These are phyloP conservation scores for Ligdia adustata DNA, from an alignment of 2,888 invertebrate genomes.

Conservation along the genomic window DNA sequence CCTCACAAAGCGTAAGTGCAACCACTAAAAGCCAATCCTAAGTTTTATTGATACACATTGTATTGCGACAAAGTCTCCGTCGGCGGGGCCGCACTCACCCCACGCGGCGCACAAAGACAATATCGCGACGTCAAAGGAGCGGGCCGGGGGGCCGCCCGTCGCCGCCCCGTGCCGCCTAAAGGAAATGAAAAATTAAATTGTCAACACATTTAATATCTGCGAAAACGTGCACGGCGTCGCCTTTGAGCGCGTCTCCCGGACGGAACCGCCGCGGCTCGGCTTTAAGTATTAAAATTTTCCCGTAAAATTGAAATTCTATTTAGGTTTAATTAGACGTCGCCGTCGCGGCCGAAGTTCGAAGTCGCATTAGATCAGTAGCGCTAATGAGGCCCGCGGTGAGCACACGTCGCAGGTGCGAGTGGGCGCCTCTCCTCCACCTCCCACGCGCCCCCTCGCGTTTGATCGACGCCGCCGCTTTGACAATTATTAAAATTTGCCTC, in stretches of 20 bases:
- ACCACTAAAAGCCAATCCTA: conserved; percentile 85
- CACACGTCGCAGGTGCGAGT: conserved; percentile 74
- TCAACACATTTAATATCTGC: conserved; percentile 85
- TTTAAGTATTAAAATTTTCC: conserved; percentile 81
- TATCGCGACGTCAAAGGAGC: conserved; percentile 84
- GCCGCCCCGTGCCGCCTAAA: conserved; percentile 69
- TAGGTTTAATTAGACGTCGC: conserved; percentile 80
- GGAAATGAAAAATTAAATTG: conserved; percentile 85
- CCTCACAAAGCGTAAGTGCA: conserved; percentile 84
- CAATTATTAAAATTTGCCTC: conserved; percentile 85
- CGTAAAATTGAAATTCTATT: conserved; percentile 81
- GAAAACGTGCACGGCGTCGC: conserved; percentile 82
- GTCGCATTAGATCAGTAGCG: conserved; percentile 80
- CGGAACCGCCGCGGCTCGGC: conserved; percentile 70
- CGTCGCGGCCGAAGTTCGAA: conserved; percentile 73
- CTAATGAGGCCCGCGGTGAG: conserved; percentile 80
- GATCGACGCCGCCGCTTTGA: conserved; percentile 84
- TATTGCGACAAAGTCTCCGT: conserved; percentile 84
- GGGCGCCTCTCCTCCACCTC: conserved; percentile 27
- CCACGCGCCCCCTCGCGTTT: conserved; percentile 67
- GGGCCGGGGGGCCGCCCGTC: conserved; percentile 61
- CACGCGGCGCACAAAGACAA: conserved; percentile 83
- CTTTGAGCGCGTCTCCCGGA: conserved; percentile 79
- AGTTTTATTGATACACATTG: conserved; percentile 85
- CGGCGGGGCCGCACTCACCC: conserved; percentile 76